Conservation (phyloP, 1,140 invertebrate species). For the Drosophila tani region DNA sequence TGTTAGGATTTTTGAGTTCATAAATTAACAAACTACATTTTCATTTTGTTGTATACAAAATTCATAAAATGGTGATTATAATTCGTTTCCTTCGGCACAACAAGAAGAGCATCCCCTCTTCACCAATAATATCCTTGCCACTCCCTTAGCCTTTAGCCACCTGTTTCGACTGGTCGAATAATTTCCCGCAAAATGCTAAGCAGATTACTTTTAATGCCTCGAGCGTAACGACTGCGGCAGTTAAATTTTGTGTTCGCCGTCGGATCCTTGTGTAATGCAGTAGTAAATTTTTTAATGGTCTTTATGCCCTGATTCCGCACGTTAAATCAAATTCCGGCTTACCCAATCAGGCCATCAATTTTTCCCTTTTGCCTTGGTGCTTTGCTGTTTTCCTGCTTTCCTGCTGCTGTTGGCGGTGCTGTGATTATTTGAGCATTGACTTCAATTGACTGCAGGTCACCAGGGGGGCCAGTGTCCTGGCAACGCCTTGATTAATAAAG, state of each 20-base stretch:
- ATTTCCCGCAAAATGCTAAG: constrained; percentile 68
- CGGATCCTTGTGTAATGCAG: constrained; percentile 46
- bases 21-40: too few species aligned
- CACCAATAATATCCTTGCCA: not conserved
- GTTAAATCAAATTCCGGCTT: constrained; percentile 71
- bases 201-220: constrained; percentile 69
- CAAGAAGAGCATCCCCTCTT: constrained; percentile 1
- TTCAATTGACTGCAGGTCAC: constrained; percentile 64
- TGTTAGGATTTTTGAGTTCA: not conserved
- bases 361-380: constrained; percentile 9
- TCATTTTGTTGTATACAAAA: not conserved
- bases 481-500: constrained; percentile 73
- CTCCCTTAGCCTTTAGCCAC: constrained; percentile 35
- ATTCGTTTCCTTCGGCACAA: not conserved
- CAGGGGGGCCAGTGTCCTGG: constrained; percentile 14
- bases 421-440: constrained; percentile 67
- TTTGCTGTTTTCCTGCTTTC: not conserved
- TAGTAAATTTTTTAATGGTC: constrained; percentile 47
- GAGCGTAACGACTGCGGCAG: constrained; percentile 75
- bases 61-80: not conserved
- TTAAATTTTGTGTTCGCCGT: constrained; percentile 62
- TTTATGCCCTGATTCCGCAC: constrained; percentile 44
- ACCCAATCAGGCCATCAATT: constrained; percentile 55
- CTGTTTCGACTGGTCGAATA: constrained; percentile 66
- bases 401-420: constrained; percentile 3